Conservation (phyloP, 2,888 invertebrate genomes). For the Iphiclides podalirius region DNA sequence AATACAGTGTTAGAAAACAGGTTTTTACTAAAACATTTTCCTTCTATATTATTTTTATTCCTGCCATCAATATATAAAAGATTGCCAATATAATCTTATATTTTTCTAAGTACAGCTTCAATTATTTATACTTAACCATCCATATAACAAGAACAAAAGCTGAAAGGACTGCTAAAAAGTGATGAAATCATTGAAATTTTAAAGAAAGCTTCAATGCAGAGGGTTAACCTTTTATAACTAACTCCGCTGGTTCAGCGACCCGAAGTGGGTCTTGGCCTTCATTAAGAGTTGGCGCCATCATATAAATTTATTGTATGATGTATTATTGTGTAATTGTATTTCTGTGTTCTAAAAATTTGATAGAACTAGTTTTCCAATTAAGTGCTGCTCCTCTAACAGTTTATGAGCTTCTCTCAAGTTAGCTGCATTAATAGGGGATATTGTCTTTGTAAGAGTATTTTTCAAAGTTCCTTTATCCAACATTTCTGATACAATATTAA, state of each 20-base stretch:
- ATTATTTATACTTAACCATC: too few species aligned
- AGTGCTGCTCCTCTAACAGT: constrained; percentile 52
- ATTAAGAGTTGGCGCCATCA: too few species aligned
- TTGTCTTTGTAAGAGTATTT: constrained; percentile 51
- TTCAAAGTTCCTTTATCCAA: constrained; percentile 53
- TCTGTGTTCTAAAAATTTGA: constrained; percentile 48
- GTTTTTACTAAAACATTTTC: too few species aligned
- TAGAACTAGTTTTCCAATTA: constrained; percentile 63
- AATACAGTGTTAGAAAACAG: too few species aligned
- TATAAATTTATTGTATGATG: too few species aligned
- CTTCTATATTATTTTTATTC: too few species aligned
- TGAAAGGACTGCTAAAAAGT: constrained; percentile 84
- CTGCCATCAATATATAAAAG: too few species aligned
- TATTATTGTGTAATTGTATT: too few species aligned
- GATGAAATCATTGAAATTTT: constrained; percentile 85
- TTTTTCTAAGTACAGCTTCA: too few species aligned
- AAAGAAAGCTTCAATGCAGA: constrained; percentile 90
- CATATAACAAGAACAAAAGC: constrained; percentile 84
- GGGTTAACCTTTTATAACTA: constrained; percentile 93
- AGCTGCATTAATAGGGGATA: constrained; percentile 63
- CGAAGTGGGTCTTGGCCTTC: too few species aligned
- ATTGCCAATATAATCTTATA: too few species aligned
- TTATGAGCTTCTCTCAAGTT: constrained; percentile 62
- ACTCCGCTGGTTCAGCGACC: too few species aligned
- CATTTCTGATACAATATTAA: constrained; percentile 51